Percentiles rank a stretch among this genome's conserved stretches.
phyloP scores from a whole-genome alignment of 2,797 vertebrate genomes.

The Pelodytes ibericus region DNA sequence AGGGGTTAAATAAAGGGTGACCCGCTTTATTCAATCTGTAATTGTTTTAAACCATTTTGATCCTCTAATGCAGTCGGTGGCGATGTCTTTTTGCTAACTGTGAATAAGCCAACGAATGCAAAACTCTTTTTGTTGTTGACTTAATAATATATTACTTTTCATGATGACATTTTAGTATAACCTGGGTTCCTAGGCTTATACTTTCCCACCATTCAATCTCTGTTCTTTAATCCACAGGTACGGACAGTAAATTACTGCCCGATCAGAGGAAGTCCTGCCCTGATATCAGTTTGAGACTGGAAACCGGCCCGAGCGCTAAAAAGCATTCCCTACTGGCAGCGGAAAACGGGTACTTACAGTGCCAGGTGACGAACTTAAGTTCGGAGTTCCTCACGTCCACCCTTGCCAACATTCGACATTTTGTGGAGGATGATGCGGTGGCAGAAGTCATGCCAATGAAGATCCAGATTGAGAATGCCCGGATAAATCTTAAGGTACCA shows the following conservation, averaged over 20 bases:
- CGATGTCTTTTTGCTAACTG: too few species aligned
- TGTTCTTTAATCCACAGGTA: constrained; percentile 64
- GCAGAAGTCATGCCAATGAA: constrained; percentile 94
- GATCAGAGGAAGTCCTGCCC: constrained; percentile 71
- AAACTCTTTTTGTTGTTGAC: too few species aligned
- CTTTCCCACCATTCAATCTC: too few species aligned
- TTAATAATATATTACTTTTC: too few species aligned
- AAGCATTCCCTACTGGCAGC: constrained; percentile 86
- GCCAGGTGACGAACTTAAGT: constrained; percentile 86
- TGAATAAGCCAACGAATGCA: too few species aligned
- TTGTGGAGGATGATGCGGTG: constrained; percentile 89
- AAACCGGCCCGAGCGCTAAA: constrained; percentile 85
- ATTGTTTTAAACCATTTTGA: too few species aligned
- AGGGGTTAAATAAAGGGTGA: too few species aligned
- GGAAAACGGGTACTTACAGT: constrained; percentile 93
- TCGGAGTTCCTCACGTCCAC: constrained; percentile 90
- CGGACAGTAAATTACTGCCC: constrained; percentile 66
- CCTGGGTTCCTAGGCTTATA: too few species aligned
- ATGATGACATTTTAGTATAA: too few species aligned
- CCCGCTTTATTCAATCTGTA: too few species aligned
- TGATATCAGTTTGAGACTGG: constrained; percentile 86
- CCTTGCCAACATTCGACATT: constrained; percentile 88
- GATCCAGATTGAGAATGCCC: constrained; percentile 87
- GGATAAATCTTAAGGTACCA: constrained; percentile 85
- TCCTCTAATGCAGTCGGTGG: too few species aligned